phyloP scores from a whole-genome alignment of 1,140 invertebrate species.

The Microplitis mediator region DNA sequence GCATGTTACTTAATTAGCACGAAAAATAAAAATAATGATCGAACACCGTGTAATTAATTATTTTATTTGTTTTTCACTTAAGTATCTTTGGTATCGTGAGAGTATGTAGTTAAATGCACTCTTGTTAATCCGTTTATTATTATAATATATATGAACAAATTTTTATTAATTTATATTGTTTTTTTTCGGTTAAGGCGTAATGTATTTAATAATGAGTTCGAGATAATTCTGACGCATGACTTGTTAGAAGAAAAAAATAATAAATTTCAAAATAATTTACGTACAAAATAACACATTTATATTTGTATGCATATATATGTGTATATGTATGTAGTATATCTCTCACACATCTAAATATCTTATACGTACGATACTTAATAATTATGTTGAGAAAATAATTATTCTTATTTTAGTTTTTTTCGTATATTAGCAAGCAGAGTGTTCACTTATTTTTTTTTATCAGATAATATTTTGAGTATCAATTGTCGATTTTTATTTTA shows the following conservation, averaged over 20 bases:
- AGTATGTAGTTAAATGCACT: constrained; percentile 15
- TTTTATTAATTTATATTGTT: too few relatives aligned
- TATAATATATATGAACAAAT: constrained; percentile 1
- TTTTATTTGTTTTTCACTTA: too few relatives aligned
- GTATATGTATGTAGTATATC: neutral
- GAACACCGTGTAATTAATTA: too few relatives aligned
- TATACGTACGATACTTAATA: constrained; percentile 50
- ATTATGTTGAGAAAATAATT: constrained; percentile 62
- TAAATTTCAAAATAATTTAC: neutral
- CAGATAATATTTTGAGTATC: too few relatives aligned
- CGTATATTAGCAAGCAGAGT: constrained; percentile 44
- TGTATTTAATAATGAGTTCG: neutral
- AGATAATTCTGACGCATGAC: neutral
- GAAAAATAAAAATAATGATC: too few relatives aligned
- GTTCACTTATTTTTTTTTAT: neutral
- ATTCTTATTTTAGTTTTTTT: constrained; percentile 41
- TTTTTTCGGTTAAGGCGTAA: neutral
- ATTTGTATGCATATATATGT: neutral
- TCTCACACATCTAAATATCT: constrained; percentile 18
- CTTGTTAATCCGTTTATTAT: neutral
- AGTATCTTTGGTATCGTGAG: constrained; percentile 3
- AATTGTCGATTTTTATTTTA: too few relatives aligned
- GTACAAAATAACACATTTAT: neutral
- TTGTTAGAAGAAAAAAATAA: neutral
- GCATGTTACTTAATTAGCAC: too few relatives aligned